Conservation (phyloP, 2,888 invertebrate genomes). For the Brachyptera putata region DNA sequence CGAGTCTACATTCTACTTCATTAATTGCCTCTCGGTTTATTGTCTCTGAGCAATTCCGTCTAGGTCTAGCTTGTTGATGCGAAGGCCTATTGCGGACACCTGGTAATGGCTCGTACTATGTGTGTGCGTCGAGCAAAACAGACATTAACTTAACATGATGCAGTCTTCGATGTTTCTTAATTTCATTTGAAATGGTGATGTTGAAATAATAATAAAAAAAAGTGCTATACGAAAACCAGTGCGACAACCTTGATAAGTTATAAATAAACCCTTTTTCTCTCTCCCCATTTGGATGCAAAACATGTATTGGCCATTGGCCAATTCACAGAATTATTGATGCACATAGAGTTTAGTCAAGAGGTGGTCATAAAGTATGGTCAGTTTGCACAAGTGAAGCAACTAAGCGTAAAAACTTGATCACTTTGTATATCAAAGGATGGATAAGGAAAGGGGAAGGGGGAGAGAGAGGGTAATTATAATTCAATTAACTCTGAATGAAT, state of each 20-base stretch:
- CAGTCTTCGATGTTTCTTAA: slow-evolving; percentile 21
- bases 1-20: too few relatives aligned
- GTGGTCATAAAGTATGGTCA: slow-evolving; percentile 8
- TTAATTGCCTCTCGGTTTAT: too few relatives aligned
- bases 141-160: too few relatives aligned
- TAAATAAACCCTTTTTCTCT: slow-evolving; percentile 14
- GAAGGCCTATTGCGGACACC: too few relatives aligned
- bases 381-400: not conserved
- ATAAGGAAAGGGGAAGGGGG: not conserved
- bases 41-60: too few relatives aligned
- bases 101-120: too few relatives aligned
- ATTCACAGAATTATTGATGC: slow-evolving; percentile 19
- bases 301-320: slow-evolving; percentile 24
- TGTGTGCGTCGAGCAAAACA: too few relatives aligned
- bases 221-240: not conserved
- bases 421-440: too few relatives aligned
- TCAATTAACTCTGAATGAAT: slow-evolving; percentile 14
- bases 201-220: not conserved
- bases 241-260: slow-evolving; percentile 10
- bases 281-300: slow-evolving; percentile 16
- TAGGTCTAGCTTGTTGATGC: too few relatives aligned
- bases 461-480: slow-evolving; percentile 10
- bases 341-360: slow-evolving; percentile 18
- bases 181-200: slow-evolving; percentile 10
- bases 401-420: too few relatives aligned